These are phyloP conservation scores for Vultur gryphus DNA, from an alignment of 2,797 vertebrate genomes.

Conservation along the genomic window DNA sequence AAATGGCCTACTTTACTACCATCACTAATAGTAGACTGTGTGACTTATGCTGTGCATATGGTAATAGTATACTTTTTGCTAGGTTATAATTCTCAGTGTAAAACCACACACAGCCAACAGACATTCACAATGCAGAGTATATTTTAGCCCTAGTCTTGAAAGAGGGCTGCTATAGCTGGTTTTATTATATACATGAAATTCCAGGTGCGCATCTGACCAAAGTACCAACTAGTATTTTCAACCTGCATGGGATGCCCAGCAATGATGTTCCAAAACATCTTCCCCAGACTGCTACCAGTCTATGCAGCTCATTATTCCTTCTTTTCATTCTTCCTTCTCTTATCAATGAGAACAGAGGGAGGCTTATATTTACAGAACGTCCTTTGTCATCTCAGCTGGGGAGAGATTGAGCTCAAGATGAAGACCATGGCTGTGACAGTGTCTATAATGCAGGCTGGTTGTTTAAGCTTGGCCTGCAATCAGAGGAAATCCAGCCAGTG, in stretches of 20 bases:
- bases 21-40: background rate
- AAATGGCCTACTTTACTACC: background rate
- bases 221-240: background rate
- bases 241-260: background rate
- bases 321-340: background rate
- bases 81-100: background rate
- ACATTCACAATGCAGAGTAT: background rate
- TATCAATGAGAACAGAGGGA: background rate
- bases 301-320: background rate
- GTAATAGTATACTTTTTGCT: background rate
- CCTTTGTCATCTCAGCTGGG: background rate
- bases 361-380: background rate
- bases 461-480: background rate
- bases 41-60: rapidly evolving
- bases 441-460: background rate
- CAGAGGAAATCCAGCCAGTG: background rate
- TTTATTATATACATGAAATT: background rate
- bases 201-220: background rate
- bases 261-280: background rate
- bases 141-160: background rate
- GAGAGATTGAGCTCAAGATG: background rate
- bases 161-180: background rate
- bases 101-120: background rate
- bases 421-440: background rate
- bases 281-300: background rate